These are phyloP conservation scores for Leucophenga montana DNA, from an alignment of 2,888 invertebrate genomes.

Conservation along the genomic window DNA sequence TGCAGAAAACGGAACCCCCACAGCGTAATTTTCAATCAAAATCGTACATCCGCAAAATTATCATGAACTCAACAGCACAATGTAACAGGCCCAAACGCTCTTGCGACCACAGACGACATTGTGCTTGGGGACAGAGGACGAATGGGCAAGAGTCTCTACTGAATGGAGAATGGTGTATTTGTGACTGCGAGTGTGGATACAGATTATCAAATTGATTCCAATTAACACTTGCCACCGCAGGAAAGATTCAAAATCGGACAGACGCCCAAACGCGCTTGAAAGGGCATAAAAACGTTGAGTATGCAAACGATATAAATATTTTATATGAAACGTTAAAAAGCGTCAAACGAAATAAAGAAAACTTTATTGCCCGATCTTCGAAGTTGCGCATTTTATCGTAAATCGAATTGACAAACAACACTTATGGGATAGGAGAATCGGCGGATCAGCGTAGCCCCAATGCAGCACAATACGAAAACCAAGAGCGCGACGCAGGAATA, in stretches of 20 bases:
- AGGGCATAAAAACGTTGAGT: constrained; percentile 29
- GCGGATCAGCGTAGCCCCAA: background rate
- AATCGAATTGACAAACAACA: constrained; percentile 68
- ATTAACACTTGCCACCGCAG: constrained; percentile 73
- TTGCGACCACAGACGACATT: too few relatives aligned
- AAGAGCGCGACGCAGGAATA: too few relatives aligned
- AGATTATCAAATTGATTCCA: constrained; percentile 73
- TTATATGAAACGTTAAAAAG: constrained; percentile 58
- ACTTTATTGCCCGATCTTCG: constrained; percentile 57
- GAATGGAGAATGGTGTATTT: background rate
- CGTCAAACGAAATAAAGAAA: constrained; percentile 40
- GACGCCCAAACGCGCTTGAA: constrained; percentile 31
- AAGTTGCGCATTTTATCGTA: constrained; percentile 61
- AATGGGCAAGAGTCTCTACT: too few relatives aligned
- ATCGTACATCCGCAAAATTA: constrained; percentile 68
- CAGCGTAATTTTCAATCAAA: constrained; percentile 70
- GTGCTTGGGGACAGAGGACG: too few relatives aligned
- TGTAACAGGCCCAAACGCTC: constrained; percentile 27
- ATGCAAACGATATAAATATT: constrained; percentile 61
- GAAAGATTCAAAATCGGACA: constrained; percentile 43
- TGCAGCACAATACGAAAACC: background rate
- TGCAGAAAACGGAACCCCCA: constrained; percentile 58
- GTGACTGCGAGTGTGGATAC: constrained; percentile 32
- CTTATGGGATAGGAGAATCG: constrained; percentile 10
- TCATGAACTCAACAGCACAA: constrained; percentile 60